Evolutionary conservation across 1,140 invertebrate species (phyloP).

Genomic region (Conopomorpha cramerella): DNA sequence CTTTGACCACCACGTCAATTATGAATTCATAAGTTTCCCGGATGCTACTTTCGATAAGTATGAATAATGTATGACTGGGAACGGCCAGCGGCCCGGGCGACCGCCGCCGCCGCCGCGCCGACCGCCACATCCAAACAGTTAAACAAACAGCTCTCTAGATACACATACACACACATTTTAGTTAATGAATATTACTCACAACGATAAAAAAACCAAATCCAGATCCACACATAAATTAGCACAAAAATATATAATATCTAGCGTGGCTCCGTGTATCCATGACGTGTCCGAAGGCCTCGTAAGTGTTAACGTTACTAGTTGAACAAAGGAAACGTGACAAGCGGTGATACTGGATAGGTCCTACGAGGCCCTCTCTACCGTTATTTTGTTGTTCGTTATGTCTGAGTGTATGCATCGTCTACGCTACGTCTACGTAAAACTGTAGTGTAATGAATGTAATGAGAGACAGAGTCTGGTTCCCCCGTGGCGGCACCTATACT

Average conservation of each 20-base stretch:
- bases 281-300: neutral
- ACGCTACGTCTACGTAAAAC: too few relatives aligned
- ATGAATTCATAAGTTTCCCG: slow-evolving; percentile 21
- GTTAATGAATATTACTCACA: slow-evolving; percentile 54
- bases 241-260: slow-evolving; percentile 60
- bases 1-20: slow-evolving; percentile 12
- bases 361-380: too few relatives aligned
- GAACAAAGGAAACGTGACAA: too few relatives aligned
- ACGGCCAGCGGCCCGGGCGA: neutral
- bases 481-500: too few relatives aligned
- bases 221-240: slow-evolving; percentile 57
- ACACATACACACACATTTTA: slow-evolving; percentile 58
- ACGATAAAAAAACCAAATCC: slow-evolving; percentile 56
- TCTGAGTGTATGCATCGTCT: too few relatives aligned
- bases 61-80: slow-evolving; percentile 19
- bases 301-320: too few relatives aligned
- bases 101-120: slow-evolving; percentile 1
- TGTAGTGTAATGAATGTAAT: too few relatives aligned
- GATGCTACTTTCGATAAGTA: slow-evolving; percentile 20
- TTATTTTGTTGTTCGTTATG: too few relatives aligned
- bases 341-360: too few relatives aligned
- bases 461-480: too few relatives aligned
- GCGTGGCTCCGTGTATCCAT: slow-evolving; percentile 16
- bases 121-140: slow-evolving; percentile 11
- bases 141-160: slow-evolving; percentile 49